Evolutionary conservation across 2,797 vertebrate species (phyloP).

Genomic region (Anguilla obscura): DNA sequence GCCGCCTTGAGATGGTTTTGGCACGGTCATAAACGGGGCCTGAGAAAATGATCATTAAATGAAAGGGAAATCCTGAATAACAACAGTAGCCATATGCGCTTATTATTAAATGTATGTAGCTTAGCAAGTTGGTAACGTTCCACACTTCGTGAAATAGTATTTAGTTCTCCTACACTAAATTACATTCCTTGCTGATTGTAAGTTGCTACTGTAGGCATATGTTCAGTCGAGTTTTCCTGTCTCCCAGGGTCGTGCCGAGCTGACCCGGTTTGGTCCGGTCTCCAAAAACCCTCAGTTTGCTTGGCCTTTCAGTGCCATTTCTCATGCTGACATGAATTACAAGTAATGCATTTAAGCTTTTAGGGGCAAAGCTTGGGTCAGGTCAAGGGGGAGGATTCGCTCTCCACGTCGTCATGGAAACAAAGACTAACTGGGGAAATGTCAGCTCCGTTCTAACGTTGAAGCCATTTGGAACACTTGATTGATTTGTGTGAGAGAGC

Average conservation of each 20-base stretch:
- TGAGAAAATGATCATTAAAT: neutral
- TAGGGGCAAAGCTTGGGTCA: constrained; percentile 17
- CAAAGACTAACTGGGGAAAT: constrained; percentile 15
- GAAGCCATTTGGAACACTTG: neutral
- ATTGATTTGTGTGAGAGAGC: neutral
- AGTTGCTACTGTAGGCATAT: neutral
- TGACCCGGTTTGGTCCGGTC: constrained; percentile 9
- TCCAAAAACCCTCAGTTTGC: constrained; percentile 2
- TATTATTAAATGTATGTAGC: neutral
- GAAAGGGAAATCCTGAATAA: neutral
- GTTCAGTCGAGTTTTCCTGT: neutral
- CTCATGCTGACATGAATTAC: constrained; percentile 20
- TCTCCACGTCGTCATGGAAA: constrained; percentile 13
- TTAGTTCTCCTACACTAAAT: too few species aligned
- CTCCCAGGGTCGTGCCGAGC: neutral
- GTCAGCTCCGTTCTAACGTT: neutral
- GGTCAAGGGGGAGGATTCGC: constrained; percentile 1
- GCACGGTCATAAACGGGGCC: neutral
- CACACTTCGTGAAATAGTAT: too few species aligned
- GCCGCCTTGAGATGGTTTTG: neutral
- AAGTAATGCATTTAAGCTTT: constrained; percentile 1
- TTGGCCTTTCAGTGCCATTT: constrained; percentile 19
- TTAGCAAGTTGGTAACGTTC: too few species aligned
- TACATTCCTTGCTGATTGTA: neutral
- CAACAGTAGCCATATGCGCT: neutral